phyloP scores from a whole-genome alignment of 37 sponge, comb jelly and placozoan species.

The Tethya wilhelma region DNA sequence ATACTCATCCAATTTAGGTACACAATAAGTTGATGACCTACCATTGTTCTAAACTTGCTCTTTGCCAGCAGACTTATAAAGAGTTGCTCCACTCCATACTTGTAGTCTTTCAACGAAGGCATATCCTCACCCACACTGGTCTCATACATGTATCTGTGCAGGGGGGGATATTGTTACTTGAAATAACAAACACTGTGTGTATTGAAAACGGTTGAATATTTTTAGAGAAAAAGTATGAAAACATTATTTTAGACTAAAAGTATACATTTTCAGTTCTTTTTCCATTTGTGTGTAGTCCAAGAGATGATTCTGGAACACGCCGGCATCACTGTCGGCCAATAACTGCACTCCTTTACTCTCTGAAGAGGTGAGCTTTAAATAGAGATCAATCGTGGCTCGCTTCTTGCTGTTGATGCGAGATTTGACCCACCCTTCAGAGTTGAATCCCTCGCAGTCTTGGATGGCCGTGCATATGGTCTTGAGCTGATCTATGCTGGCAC shows the following conservation, averaged over 20 bases:
- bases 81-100: slow-evolving; percentile 82
- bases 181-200: too few relatives aligned
- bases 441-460: slow-evolving; percentile 57
- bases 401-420: slow-evolving; percentile 16
- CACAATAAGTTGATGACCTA: slow-evolving; percentile 4
- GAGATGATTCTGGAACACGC: slow-evolving; percentile 22
- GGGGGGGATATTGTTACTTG: too few relatives aligned
- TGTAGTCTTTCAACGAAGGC: slow-evolving; percentile 69
- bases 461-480: slow-evolving; percentile 60
- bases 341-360: too few relatives aligned
- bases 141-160: slow-evolving; percentile 70
- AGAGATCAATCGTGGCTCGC: slow-evolving; percentile 25
- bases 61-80: slow-evolving; percentile 64
- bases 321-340: slow-evolving; percentile 17
- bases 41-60: slow-evolving; percentile 66
- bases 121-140: slow-evolving; percentile 53
- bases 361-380: slow-evolving; percentile 45
- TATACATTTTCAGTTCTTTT: slow-evolving; percentile 54
- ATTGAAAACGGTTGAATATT: too few relatives aligned
- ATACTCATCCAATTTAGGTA: neutral
- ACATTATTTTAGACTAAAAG: too few relatives aligned
- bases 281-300: slow-evolving; percentile 50
- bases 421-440: slow-evolving; percentile 71
- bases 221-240: too few relatives aligned
- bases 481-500: slow-evolving; percentile 41